phyloP scores from a whole-genome alignment of 2,888 invertebrate species.

The Rhamnusium bicolor region DNA sequence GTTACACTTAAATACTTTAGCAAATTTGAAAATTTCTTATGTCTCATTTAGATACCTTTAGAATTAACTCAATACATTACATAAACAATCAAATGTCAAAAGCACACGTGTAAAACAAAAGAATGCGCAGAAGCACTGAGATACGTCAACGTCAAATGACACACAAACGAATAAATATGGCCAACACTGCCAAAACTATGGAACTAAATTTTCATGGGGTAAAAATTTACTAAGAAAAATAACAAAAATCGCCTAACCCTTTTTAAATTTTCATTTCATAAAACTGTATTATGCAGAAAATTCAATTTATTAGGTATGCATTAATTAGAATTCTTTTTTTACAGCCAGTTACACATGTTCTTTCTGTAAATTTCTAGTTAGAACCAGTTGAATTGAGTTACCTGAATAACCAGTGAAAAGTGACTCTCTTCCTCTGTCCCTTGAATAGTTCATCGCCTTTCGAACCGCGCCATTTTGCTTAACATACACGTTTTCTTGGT shows the following conservation, averaged over 20 bases:
- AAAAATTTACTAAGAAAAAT: neutral
- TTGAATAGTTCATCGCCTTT: constrained; percentile 56
- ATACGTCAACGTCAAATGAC: neutral
- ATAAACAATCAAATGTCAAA: neutral
- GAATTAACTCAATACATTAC: too few species aligned
- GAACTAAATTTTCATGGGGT: neutral
- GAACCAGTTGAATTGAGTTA: constrained; percentile 64
- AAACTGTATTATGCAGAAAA: neutral
- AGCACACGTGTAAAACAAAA: constrained; percentile 16
- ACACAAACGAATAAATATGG: neutral
- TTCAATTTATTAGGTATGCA: constrained; percentile 13
- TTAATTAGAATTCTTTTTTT: neutral
- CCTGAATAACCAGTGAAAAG: constrained; percentile 64
- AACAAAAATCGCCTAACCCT: constrained; percentile 1
- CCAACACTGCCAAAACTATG: constrained; percentile 6
- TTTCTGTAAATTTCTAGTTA: constrained; percentile 60
- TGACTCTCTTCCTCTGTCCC: constrained; percentile 59
- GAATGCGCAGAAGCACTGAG: constrained; percentile 6
- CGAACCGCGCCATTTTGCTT: constrained; percentile 63
- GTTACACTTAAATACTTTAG: constrained; percentile 52
- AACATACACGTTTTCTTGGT: constrained; percentile 57
- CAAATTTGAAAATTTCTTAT: constrained; percentile 39
- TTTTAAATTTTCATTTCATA: constrained; percentile 24
- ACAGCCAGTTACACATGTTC: constrained; percentile 12
- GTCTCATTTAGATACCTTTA: neutral